Evolutionary conservation across 1,140 invertebrate genomes (phyloP).

Genomic region (Drosophila nigrodunni): DNA sequence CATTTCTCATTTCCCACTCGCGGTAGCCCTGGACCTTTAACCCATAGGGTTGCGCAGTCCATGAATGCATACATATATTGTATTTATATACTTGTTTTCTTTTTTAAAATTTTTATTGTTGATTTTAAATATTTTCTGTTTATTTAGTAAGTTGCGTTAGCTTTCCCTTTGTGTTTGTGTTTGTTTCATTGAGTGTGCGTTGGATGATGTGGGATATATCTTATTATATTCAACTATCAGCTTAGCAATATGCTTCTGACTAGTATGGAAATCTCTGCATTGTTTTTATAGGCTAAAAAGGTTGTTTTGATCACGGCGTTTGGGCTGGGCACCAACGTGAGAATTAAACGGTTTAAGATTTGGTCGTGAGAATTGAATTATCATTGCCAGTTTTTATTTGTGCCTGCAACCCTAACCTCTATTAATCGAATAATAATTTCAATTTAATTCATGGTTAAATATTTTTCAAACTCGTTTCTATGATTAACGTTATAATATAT

Average conservation of each 20-base stretch:
- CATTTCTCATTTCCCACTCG: conserved; percentile 11
- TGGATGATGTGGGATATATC: conserved; percentile 37
- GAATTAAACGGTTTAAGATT: conserved; percentile 37
- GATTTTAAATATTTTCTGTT: conserved; percentile 79
- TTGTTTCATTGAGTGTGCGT: neutral
- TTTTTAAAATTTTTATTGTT: conserved; percentile 73
- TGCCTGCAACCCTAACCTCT: too few relatives aligned
- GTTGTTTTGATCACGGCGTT: conserved; percentile 9
- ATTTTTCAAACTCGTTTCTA: too few relatives aligned
- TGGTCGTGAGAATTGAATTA: conserved; percentile 58
- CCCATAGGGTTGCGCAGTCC: conserved; percentile 53
- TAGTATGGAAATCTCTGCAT: conserved; percentile 69
- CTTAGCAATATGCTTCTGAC: conserved; percentile 63
- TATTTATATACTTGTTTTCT: conserved; percentile 55
- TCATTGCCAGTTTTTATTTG: too few relatives aligned
- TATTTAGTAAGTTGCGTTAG: conserved; percentile 55
- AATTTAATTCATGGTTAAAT: too few relatives aligned
- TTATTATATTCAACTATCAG: conserved; percentile 18
- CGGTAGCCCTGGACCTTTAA: conserved; percentile 16
- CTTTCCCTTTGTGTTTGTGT: neutral
- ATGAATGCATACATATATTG: neutral
- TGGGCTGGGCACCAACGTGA: conserved; percentile 46
- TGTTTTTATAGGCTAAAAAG: conserved; percentile 74
- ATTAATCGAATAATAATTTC: too few relatives aligned
- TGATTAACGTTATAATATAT: too few relatives aligned